phyloP scores from a whole-genome alignment of 2,888 invertebrate species.

The Cremastobaeus sp. region DNA sequence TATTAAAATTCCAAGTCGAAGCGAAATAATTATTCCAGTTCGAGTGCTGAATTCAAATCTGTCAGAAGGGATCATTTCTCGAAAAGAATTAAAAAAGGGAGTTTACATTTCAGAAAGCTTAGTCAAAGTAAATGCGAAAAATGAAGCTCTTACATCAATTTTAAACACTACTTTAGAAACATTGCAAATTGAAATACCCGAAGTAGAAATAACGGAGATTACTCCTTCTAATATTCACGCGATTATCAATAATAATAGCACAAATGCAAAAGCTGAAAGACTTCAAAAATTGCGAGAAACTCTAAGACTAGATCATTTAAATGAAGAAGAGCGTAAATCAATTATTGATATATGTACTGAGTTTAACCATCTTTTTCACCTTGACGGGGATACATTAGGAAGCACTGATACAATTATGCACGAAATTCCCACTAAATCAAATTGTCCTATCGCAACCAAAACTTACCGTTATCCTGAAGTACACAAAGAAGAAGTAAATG shows the following conservation, averaged over 20 bases:
- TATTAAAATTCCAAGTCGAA: slow-evolving; percentile 10
- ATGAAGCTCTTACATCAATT: neutral
- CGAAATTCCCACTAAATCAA: slow-evolving; percentile 27
- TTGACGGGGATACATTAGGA: slow-evolving; percentile 10
- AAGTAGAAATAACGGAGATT: neutral
- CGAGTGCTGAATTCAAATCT: neutral
- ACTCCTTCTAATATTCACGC: neutral
- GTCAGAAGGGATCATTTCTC: neutral
- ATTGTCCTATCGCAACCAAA: slow-evolving; percentile 47
- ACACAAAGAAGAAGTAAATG: slow-evolving; percentile 34
- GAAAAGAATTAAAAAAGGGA: neutral
- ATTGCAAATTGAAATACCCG: neutral
- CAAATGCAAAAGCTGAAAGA: neutral
- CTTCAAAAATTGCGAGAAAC: neutral
- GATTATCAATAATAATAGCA: neutral
- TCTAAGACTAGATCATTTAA: slow-evolving; percentile 14
- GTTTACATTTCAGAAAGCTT: slow-evolving; percentile 3
- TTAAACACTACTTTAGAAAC: slow-evolving; percentile 5
- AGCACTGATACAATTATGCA: slow-evolving; percentile 35
- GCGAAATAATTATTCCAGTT: slow-evolving; percentile 7
- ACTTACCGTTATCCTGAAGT: slow-evolving; percentile 50
- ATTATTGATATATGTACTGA: slow-evolving; percentile 16
- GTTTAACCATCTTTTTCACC: slow-evolving; percentile 20
- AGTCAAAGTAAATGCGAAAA: neutral
- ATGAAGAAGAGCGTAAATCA: slow-evolving; percentile 12